Evolutionary conservation across 2,797 vertebrate genomes (phyloP).

Genomic region (Lophius americanus): DNA sequence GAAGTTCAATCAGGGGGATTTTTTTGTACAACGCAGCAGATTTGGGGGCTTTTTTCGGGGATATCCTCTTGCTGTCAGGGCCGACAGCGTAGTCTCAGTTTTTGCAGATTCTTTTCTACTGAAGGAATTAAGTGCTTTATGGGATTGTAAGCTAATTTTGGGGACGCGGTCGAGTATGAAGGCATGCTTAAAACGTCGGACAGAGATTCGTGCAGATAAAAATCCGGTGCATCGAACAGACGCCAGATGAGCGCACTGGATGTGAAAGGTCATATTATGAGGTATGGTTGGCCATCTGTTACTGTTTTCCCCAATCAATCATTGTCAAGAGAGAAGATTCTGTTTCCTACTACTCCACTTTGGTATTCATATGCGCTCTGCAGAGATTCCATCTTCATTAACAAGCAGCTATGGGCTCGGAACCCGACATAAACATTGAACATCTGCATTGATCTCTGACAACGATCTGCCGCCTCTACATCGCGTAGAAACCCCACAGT

Average conservation of each 20-base stretch:
- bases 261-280: slow-evolving; percentile 55
- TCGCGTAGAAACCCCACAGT: neutral
- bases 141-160: neutral
- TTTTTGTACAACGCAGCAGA: no score
- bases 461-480: neutral
- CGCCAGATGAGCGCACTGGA: slow-evolving; percentile 47
- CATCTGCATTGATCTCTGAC: neutral
- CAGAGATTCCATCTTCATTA: no score
- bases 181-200: no score
- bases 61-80: no score
- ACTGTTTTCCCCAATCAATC: slow-evolving; percentile 31
- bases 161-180: neutral
- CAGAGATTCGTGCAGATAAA: slow-evolving; percentile 12
- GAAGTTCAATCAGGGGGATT: no score
- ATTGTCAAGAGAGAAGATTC: neutral
- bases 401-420: no score
- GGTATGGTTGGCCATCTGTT: slow-evolving; percentile 65
- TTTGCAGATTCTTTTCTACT: no score
- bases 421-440: neutral
- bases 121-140: no score
- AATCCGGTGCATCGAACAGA: slow-evolving; percentile 54
- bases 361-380: no score
- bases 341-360: no score
- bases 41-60: no score
- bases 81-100: no score